phyloP scores from a whole-genome alignment of 2,888 invertebrate species.

The Chorisops tibialis region DNA sequence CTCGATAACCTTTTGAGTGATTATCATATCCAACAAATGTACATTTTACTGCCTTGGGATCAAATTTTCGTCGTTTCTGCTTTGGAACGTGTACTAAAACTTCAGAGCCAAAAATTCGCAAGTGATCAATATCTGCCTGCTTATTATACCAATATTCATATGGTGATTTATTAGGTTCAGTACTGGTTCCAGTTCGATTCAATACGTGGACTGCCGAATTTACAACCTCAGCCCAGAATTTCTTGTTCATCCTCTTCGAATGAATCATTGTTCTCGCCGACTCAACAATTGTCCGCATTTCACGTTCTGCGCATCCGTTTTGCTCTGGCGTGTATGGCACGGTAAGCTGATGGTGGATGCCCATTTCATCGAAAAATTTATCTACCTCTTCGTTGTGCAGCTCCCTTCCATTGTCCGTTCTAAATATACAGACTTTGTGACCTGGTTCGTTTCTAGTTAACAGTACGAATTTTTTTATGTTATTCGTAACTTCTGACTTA shows the following conservation, averaged over 20 bases:
- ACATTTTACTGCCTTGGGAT: constrained; percentile 3
- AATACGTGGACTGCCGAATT: constrained; percentile 41
- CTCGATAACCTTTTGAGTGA: constrained; percentile 27
- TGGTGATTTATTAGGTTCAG: constrained; percentile 33
- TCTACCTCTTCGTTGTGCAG: constrained; percentile 27
- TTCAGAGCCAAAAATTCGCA: constrained; percentile 22
- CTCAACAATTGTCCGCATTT: constrained; percentile 34
- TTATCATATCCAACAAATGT: constrained; percentile 23
- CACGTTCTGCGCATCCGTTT: constrained; percentile 32
- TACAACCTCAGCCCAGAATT: constrained; percentile 47
- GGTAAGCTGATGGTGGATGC: constrained; percentile 29
- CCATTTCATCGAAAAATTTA: constrained; percentile 14
- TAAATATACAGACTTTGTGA: neutral
- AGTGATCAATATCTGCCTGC: constrained; percentile 26
- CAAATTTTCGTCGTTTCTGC: constrained; percentile 2
- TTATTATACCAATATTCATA: constrained; percentile 33
- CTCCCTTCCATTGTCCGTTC: constrained; percentile 27
- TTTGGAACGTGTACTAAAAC: constrained; percentile 14
- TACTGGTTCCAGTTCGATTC: constrained; percentile 38
- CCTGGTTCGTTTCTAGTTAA: no score
- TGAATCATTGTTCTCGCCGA: constrained; percentile 32
- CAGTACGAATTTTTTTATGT: no score
- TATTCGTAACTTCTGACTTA: no score
- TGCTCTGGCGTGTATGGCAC: constrained; percentile 34
- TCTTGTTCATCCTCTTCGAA: constrained; percentile 32